Evolutionary conservation across 2,113 vertebrate species (phyloP).

Genomic region (Salminus brasiliensis): DNA sequence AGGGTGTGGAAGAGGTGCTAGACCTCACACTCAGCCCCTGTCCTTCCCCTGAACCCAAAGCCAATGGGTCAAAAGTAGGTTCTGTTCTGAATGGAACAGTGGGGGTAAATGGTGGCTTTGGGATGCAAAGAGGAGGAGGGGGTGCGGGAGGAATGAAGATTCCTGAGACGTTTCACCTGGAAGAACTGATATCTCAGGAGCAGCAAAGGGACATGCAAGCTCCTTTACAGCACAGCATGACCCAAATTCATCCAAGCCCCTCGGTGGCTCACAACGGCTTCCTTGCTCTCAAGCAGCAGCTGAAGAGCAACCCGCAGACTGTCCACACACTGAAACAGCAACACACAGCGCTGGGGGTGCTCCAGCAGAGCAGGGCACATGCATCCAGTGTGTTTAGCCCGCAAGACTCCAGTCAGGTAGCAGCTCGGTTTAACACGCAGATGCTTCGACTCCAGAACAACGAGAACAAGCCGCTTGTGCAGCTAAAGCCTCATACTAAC

Average conservation of each 20-base stretch:
- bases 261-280: not conserved
- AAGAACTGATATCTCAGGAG: conserved; percentile 52
- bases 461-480: not conserved
- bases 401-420: conserved; percentile 18
- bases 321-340: conserved; percentile 45
- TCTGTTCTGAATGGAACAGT: conserved; percentile 17
- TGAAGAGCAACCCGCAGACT: not conserved
- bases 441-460: not conserved
- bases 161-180: conserved; percentile 48
- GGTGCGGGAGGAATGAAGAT: not conserved
- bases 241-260: not conserved
- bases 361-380: conserved; percentile 35
- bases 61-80: conserved; percentile 44
- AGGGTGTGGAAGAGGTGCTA: conserved; percentile 77
- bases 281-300: conserved; percentile 2
- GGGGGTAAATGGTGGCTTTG: conserved; percentile 8
- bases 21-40: conserved; percentile 88
- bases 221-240: not conserved
- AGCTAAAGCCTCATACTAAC: conserved; percentile 11
- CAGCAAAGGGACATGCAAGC: conserved; percentile 50
- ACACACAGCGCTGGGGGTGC: conserved; percentile 18
- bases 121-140: conserved; percentile 7
- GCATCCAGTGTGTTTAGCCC: not conserved
- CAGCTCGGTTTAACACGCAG: not conserved
- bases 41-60: conserved; percentile 66